Conservation (phyloP, 2,113 vertebrate genomes). For the Taurulus bubalis region DNA sequence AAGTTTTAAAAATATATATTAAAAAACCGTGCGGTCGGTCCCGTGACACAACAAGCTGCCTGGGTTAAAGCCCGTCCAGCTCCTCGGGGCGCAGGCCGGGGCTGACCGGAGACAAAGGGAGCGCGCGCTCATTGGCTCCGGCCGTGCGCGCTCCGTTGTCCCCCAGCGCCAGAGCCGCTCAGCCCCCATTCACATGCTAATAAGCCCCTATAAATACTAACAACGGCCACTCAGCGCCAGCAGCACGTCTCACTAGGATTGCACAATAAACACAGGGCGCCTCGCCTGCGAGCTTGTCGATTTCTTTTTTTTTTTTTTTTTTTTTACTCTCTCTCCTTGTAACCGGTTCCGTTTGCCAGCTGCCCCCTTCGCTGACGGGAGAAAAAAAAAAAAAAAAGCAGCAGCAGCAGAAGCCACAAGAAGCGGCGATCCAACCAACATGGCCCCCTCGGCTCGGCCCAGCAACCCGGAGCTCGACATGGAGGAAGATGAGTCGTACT, state of each 20-base stretch:
- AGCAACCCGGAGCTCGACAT: conserved; percentile 61
- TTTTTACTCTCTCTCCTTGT: conserved; percentile 1
- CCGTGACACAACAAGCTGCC: conserved; percentile 58
- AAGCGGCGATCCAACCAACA: conserved; percentile 66
- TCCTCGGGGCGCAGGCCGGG: conserved; percentile 66
- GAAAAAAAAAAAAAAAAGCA: too few relatives aligned
- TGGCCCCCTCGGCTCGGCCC: conserved; percentile 84
- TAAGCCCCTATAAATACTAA: conserved; percentile 82
- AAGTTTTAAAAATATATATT: background rate
- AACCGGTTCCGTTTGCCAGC: conserved; percentile 70
- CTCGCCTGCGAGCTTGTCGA: conserved; percentile 49
- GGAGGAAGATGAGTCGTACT: conserved; percentile 79
- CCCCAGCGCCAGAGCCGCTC: conserved; percentile 70
- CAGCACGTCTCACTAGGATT: conserved; percentile 67
- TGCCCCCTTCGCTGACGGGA: conserved; percentile 42
- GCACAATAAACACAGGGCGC: conserved; percentile 70
- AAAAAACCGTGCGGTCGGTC: conserved; percentile 35
- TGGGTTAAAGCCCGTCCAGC: conserved; percentile 47
- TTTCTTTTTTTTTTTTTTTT: conserved; percentile 30
- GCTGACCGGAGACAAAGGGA: conserved; percentile 84
- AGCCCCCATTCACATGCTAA: conserved; percentile 87
- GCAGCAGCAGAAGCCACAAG: conserved; percentile 42
- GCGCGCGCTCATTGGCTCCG: conserved; percentile 83
- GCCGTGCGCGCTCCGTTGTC: conserved; percentile 76
- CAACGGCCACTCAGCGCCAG: conserved; percentile 70